Base-by-base conservation (phyloP, 2,797 vertebrate species). In the Notoglanidium macrostoma region DNA sequence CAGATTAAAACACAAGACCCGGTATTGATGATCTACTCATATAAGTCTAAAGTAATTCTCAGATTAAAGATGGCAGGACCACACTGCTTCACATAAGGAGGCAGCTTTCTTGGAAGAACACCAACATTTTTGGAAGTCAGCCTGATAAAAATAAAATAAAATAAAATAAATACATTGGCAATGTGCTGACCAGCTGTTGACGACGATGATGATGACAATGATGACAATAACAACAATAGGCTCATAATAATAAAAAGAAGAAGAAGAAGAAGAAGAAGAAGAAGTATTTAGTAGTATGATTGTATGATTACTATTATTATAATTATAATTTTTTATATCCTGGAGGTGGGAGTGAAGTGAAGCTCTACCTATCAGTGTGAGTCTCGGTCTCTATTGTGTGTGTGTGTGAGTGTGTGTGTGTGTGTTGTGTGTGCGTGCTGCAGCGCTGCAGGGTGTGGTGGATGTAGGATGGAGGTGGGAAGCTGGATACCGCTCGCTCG, bases 381-480 rank as follows among this genome's bases (percentile, higher is more conserved):
- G 84, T 35, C 54, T 49, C 73, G 59, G 21, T 46, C 29, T 86
- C 59, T 65, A 78, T 85, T 85, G 84, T 85, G 70, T 70, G 81
- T 51, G 65, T 73, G 83, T 74, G 61, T 49, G 35, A 35, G 35
- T 35, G 35, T 35, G 35, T 35, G 35, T 83, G 79, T 63, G 82
- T 74, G 81, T 83, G 63, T 83, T 44, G 78, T n/a, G 80, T 67
- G 61, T 49, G 44, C 67, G 84, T 67, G 59, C 95, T 94, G 91
- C 72, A 61, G 93, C 94, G 94, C 93, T 94, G 92, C 92, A 94
- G 95, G 95, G 95, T 93, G 96, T 96, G 85, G 85, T 86, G 76
- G 85, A 86, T 83, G 84, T 79, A 84, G 29, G n/a, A 86, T 67
- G 61, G 51, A 86, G 85, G 49, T 79, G 74, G 70, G 78, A 83